Evolutionary conservation across 2,888 invertebrate species (phyloP).

Genomic region (Phyto melanocephala): DNA sequence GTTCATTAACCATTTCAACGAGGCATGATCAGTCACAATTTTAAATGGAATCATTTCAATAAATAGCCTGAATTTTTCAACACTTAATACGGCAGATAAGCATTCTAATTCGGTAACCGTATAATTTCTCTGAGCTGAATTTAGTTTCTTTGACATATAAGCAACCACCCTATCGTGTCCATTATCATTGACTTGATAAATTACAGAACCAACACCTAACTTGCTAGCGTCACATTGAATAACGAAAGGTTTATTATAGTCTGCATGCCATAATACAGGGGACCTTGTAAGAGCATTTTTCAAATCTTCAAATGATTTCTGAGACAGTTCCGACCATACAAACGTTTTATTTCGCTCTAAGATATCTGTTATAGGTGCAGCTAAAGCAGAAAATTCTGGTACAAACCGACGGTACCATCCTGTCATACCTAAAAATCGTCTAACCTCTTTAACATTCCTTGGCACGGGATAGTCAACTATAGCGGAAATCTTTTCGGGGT

Average conservation of each 20-base stretch:
- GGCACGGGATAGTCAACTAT: background rate
- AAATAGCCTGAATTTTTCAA: background rate
- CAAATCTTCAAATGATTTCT: background rate
- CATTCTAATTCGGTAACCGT: background rate
- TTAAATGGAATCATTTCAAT: slow-evolving; percentile 9
- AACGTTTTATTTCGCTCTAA: background rate
- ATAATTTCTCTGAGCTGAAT: background rate
- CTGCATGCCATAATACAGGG: background rate
- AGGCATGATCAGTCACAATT: background rate
- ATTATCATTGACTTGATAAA: background rate
- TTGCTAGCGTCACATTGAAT: background rate
- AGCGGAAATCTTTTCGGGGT: background rate
- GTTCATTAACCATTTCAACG: background rate
- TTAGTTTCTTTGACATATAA: background rate
- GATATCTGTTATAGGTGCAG: background rate
- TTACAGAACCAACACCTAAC: background rate
- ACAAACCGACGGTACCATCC: background rate
- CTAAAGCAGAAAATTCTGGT: background rate
- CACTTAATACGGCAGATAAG: background rate
- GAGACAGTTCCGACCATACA: background rate
- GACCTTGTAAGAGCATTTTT: background rate
- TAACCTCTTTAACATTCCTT: background rate
- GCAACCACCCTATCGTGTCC: background rate
- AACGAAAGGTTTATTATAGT: background rate
- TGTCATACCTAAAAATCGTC: background rate